Percentiles rank a stretch among this genome's conserved stretches.
Conservation (phyloP, 1,140 invertebrate genomes). For the Stenopsyche tienmushanensis region DNA sequence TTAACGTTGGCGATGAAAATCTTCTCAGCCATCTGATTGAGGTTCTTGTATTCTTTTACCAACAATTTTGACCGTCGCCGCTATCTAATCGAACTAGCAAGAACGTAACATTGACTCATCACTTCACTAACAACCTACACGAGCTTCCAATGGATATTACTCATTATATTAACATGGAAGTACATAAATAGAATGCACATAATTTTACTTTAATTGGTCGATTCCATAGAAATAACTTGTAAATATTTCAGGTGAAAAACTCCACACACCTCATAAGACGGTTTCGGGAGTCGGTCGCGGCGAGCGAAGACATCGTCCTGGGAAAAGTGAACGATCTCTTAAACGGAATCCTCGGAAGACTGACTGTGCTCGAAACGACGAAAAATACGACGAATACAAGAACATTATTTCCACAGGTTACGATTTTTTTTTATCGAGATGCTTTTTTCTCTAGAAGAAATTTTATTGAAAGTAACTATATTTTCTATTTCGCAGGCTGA, state of each 20-base stretch:
- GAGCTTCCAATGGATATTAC: no score
- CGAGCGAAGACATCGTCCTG: no score
- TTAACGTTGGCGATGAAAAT: constrained; percentile 27
- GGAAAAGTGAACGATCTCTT: no score
- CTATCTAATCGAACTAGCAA: neutral
- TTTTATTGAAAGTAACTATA: neutral
- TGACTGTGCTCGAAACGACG: neutral
- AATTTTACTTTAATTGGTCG: no score
- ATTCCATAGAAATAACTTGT: no score
- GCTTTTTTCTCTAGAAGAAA: neutral
- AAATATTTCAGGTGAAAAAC: no score
- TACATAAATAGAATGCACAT: no score
- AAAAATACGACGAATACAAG: neutral
- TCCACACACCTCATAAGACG: no score
- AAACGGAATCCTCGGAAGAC: neutral
- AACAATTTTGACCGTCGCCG: neutral
- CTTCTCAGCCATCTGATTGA: neutral
- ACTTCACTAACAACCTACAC: no score
- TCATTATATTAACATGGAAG: no score
- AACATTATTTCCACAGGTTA: neutral
- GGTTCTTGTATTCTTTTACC: neutral
- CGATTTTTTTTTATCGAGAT: neutral
- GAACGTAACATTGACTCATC: no score
- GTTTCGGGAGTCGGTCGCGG: no score
- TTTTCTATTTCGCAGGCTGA: neutral